Conservation (phyloP, 64 coral and sea anemone species). For the Trachythela sp. region DNA sequence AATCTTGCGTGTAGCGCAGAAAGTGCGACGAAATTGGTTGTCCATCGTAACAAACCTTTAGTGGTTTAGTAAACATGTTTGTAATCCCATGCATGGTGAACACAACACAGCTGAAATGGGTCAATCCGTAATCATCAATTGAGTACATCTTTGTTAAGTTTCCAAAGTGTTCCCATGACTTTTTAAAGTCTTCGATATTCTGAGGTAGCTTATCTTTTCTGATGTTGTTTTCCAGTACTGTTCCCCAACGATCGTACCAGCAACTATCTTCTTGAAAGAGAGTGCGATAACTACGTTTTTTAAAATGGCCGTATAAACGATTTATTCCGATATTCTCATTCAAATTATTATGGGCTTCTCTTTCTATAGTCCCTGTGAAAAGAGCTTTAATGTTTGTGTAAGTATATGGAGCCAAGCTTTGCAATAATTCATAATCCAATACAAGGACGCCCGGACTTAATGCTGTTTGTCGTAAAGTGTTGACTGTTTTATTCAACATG, state of each 20-base stretch:
- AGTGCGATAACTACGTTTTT: constrained; percentile 49
- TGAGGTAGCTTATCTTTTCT: constrained; percentile 42
- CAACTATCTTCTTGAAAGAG: constrained; percentile 69
- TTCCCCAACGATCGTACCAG: constrained; percentile 68
- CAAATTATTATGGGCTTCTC: not conserved
- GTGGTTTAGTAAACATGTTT: constrained; percentile 64
- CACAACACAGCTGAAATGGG: constrained; percentile 61
- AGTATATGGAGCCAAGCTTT: constrained; percentile 57
- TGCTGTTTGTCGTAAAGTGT: constrained; percentile 35
- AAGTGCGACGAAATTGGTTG: constrained; percentile 62
- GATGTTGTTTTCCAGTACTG: constrained; percentile 36
- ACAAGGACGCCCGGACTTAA: constrained; percentile 27
- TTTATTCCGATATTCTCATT: constrained; percentile 1
- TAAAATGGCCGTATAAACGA: constrained; percentile 48
- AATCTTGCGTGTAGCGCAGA: constrained; percentile 47
- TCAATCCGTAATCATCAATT: constrained; percentile 76
- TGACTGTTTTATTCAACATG: constrained; percentile 39
- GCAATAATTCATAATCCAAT: constrained; percentile 60
- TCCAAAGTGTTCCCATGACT: constrained; percentile 45
- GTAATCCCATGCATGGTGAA: constrained; percentile 62
- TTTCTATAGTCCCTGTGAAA: constrained; percentile 43
- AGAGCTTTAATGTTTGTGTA: constrained; percentile 44
- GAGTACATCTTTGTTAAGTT: constrained; percentile 17
- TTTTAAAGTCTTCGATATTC: constrained; percentile 43
- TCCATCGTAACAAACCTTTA: constrained; percentile 58